Conservation (phyloP, 2,888 invertebrate species). For the Caenorhabditis zanzibari region DNA sequence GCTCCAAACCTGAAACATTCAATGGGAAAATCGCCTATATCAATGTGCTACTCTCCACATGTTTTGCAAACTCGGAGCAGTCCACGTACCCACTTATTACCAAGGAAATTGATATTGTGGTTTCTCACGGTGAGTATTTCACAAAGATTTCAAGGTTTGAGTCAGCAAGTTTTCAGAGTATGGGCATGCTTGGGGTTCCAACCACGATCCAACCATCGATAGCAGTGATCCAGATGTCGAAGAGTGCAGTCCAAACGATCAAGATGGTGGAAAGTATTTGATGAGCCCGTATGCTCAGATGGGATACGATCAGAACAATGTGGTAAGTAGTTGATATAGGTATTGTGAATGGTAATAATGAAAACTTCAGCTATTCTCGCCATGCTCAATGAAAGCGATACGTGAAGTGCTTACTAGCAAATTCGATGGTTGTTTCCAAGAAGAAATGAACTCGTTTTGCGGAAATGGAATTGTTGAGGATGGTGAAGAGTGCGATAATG, state of each 20-base stretch:
- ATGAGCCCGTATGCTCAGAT: constrained; percentile 65
- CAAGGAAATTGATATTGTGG: constrained; percentile 69
- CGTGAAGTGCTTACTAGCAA: constrained; percentile 58
- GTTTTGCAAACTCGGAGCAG: constrained; percentile 48
- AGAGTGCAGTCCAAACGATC: constrained; percentile 54
- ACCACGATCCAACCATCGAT: constrained; percentile 57
- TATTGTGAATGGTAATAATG: not conserved
- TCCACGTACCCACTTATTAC: constrained; percentile 66
- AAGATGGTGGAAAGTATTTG: constrained; percentile 62
- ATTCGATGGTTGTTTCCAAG: constrained; percentile 59
- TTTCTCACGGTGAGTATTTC: constrained; percentile 62
- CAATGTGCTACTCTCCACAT: constrained; percentile 63
- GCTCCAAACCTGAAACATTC: constrained; percentile 50
- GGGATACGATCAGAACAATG: constrained; percentile 69
- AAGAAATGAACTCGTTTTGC: constrained; percentile 93
- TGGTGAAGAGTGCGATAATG: constrained; percentile 97
- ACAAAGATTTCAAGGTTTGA: not conserved
- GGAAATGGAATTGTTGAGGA: constrained; percentile 96
- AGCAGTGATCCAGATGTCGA: constrained; percentile 53
- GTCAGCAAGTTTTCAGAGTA: constrained; percentile 53
- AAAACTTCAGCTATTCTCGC: constrained; percentile 70
- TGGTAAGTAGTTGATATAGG: constrained; percentile 28
- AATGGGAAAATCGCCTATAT: constrained; percentile 42
- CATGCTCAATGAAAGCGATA: constrained; percentile 65
- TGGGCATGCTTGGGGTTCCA: constrained; percentile 69